Percentiles rank a stretch among this genome's conserved stretches.
Conservation (phyloP, 1,140 invertebrate species). For the Neodiprion virginianus region DNA sequence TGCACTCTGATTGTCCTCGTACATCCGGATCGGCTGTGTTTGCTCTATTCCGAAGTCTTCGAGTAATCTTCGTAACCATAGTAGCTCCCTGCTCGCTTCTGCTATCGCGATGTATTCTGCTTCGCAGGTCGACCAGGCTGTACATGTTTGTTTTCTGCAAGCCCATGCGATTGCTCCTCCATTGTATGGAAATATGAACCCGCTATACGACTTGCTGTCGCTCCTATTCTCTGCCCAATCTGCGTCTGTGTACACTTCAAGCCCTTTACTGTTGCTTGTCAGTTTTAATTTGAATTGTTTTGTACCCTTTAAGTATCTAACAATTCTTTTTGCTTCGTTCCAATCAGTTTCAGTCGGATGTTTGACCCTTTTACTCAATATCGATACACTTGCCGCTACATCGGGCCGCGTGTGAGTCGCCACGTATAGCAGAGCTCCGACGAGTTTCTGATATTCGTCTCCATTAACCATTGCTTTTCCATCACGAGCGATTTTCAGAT, state of each 20-base stretch:
- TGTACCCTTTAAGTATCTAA: constrained; percentile 39
- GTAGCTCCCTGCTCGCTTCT: neutral
- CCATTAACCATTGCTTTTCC: neutral
- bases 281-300: constrained; percentile 19
- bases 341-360: constrained; percentile 29
- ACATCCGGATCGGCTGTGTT: neutral
- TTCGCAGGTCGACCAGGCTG: constrained; percentile 35
- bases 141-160: constrained; percentile 34
- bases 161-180: constrained; percentile 33
- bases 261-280: neutral
- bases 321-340: constrained; percentile 35
- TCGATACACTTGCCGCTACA: constrained; percentile 37
- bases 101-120: constrained; percentile 37
- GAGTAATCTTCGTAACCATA: neutral
- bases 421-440: constrained; percentile 49
- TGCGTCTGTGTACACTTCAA: constrained; percentile 26
- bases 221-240: constrained; percentile 32
- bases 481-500: neutral
- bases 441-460: constrained; percentile 35
- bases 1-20: constrained; percentile 23
- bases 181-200: constrained; percentile 30
- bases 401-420: constrained; percentile 46
- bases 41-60: neutral
- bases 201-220: constrained; percentile 38
- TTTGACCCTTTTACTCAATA: constrained; percentile 39